Evolutionary conservation across 2,888 invertebrate genomes (phyloP), one percentile per base, ranked within the genome.

Genomic region (Celastrina argiolus): DNA sequence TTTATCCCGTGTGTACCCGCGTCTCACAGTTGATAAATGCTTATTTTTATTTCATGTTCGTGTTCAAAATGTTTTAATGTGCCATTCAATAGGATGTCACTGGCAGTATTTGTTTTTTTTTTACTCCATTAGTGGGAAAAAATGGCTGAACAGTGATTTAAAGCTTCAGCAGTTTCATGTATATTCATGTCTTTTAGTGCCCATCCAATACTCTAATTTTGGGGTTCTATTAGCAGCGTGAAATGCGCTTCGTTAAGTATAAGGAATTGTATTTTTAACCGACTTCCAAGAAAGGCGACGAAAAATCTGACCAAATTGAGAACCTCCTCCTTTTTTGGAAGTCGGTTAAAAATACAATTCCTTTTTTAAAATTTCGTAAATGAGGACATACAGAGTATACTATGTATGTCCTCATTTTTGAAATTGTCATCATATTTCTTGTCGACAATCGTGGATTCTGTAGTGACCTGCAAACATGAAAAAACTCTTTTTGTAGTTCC

Each of bases 41-140:
- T 71, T 75, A 73, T 76, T 75, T 79, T 75, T 76, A 78, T 78
- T 41, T 63, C 73, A 77, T 76, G 74, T 65, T 64, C 69, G 72
- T 73, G 72, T 78, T 75, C 72, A 68, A 70, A 74, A 75, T 41
- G 39, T 56, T 80, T 81, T 78, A 80, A 79, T 78, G 77, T 61
- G 70, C 69, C 69, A 31, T 76, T 76, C 77, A 74, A 78, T 76
- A 74, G 71, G 75, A 74, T 70, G 72, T 74, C 69, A 74, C 56
- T 26, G 59, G 42, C 36, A 64, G 10, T 56, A 51, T 28, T 63
- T 63, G 31, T 63, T 51, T 63, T 41, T 51, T 59, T 34, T 63
- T 42, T 42, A 66, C 63, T 66, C 66, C 64, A 66, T 68, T 42
- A 65, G 39, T 26, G 26, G 42, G 45, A 18, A n/a, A 18, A 45